Conservation (phyloP, 1,140 invertebrate species). For the Paraescarpia echinospica region DNA sequence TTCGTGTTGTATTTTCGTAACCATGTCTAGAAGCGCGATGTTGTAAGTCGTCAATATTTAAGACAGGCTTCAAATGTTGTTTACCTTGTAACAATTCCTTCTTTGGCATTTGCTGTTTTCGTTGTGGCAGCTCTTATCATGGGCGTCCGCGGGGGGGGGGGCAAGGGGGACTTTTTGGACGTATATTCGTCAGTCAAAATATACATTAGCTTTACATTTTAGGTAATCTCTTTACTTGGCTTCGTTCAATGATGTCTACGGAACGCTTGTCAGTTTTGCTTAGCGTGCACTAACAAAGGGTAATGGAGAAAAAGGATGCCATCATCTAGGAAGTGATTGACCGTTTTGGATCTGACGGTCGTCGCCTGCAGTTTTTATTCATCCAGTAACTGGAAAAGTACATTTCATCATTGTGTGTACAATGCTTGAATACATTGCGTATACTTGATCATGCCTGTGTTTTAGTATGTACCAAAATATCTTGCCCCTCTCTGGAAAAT, state of each 20-base stretch:
- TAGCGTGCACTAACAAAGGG: too few relatives aligned
- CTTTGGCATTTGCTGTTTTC: neutral
- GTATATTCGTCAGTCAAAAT: too few relatives aligned
- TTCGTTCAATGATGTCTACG: too few relatives aligned
- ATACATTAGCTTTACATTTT: too few relatives aligned
- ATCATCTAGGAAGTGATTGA: neutral
- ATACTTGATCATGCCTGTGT: neutral
- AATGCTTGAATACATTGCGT: neutral
- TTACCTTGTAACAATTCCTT: neutral
- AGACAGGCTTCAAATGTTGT: neutral
- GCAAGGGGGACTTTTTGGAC: too few relatives aligned
- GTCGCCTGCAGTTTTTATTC: neutral
- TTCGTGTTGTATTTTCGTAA: too few relatives aligned
- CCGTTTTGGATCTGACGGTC: neutral
- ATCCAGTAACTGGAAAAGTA: neutral
- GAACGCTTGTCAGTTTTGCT: too few relatives aligned
- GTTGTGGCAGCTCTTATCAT: neutral
- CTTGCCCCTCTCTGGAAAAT: neutral
- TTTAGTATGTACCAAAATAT: neutral
- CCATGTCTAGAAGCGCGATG: too few relatives aligned
- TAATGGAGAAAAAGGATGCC: too few relatives aligned
- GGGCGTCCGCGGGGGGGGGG: too few relatives aligned
- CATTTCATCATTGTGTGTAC: neutral
- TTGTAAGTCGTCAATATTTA: too few relatives aligned
- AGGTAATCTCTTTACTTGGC: too few relatives aligned